Conservation (phyloP, 2,797 vertebrate genomes). For the Crocodylus rhombifer region DNA sequence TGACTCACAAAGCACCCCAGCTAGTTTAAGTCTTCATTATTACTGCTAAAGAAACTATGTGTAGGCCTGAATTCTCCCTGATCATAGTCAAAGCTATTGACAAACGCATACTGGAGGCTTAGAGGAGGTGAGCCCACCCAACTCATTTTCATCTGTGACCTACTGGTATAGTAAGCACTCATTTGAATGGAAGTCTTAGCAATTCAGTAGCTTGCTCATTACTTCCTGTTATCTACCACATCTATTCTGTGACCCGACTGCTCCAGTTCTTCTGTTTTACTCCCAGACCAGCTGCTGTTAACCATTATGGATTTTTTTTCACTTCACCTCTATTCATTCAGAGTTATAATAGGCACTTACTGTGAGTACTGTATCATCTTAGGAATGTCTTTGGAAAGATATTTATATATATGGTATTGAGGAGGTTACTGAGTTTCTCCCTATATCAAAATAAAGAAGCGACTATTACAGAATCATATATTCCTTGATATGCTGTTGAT, state of each 20-base stretch:
- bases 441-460: constrained; percentile 27
- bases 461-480: not conserved
- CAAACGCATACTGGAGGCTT: constrained; percentile 20
- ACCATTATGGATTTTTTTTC: constrained; percentile 62
- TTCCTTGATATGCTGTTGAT: constrained; percentile 17
- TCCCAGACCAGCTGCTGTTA: constrained; percentile 58
- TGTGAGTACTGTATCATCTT: constrained; percentile 26
- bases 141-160: constrained; percentile 43
- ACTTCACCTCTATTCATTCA: constrained; percentile 30
- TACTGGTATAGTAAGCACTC: constrained; percentile 19
- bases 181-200: constrained; percentile 68
- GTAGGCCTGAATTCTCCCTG: not conserved
- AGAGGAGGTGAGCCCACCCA: not conserved
- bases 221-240: constrained; percentile 65
- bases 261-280: constrained; percentile 73
- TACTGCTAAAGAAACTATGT: not conserved
- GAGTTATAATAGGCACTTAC: constrained; percentile 67
- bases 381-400: not conserved
- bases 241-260: constrained; percentile 70
- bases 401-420: not conserved
- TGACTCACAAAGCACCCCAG: not conserved
- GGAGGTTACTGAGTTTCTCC: not conserved
- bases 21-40: not conserved
- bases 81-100: constrained; percentile 21
- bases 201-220: constrained; percentile 67